Base-by-base conservation (phyloP, 2,797 vertebrate genomes). In the Chaenodraco wilsoni region DNA sequence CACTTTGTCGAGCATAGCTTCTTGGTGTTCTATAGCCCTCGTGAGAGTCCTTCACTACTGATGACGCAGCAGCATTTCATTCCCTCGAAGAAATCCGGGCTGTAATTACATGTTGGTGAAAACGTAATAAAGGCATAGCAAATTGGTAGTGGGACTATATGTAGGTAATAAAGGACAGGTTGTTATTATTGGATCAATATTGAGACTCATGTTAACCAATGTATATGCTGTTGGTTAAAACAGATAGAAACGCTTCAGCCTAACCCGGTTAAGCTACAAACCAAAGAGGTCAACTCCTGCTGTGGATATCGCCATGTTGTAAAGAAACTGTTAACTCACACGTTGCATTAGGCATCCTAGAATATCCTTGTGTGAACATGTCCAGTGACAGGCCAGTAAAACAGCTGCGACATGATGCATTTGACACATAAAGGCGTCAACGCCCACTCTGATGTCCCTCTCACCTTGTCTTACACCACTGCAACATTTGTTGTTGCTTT, bases 401-500 rank as follows among this genome's bases (percentile, higher is more conserved):
- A 19, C 17, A 48, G 16, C 48, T 27, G 40, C 51, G 54, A 59
- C 23, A 15, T 11, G 41, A 59, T 27, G 27, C 62, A 6, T 67
- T 15, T n/a, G 1, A 72, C 65, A 63, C 48, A 61, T 65, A n/a
- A 71, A 40, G 51, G 37, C 46, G 46, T 57, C 31, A 55, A 27
- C 15, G 4, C 14, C 41, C 48, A 10, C 65, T 59, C 23, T 40
- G 52, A 72, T 9, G 27, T 63, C 56, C 45, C 52, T 58, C 65
- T 76, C 40, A 62, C 77, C 45, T 74, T 48, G 27, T 64, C 64
- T 65, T 17, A 1, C 33, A 41, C n/a, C 61, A 17, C 52, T 3
- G 4, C 49, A 15, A 12, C 45, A 17, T 43, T 60, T 27, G 3
- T 54, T 33, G 8, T 56, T 61, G 50, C 33, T 5, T 40, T 70